Evolutionary conservation across 2,888 invertebrate genomes (phyloP).

Genomic region (Limnephilus rhombicus): DNA sequence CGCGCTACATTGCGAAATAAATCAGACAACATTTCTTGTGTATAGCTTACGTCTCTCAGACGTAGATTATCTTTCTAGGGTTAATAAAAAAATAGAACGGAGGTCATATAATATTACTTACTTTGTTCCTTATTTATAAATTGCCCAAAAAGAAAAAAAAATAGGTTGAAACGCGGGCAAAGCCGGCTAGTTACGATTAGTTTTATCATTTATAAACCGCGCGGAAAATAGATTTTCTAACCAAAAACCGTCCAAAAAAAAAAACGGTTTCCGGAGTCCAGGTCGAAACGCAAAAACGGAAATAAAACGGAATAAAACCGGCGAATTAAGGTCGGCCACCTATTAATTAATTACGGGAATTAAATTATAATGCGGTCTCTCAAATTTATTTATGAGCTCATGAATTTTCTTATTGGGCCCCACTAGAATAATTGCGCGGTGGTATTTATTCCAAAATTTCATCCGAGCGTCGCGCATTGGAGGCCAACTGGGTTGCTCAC

Average conservation of each 20-base stretch:
- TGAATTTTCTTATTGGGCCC: constrained; percentile 29
- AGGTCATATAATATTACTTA: too few species aligned
- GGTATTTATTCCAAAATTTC: constrained; percentile 49
- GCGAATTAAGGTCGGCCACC: constrained; percentile 30
- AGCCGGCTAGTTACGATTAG: background rate
- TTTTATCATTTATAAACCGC: background rate
- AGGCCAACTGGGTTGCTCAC: constrained; percentile 52
- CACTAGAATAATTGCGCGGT: constrained; percentile 45
- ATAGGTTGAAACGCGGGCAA: background rate
- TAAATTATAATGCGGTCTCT: constrained; percentile 5
- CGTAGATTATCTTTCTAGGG: too few species aligned
- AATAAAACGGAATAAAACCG: background rate
- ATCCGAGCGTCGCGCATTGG: constrained; percentile 55
- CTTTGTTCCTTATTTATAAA: too few species aligned
- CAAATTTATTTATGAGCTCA: constrained; percentile 40
- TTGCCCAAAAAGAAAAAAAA: background rate
- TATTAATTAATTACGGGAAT: constrained; percentile 35
- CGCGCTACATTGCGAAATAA: too few species aligned
- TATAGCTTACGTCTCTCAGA: too few species aligned
- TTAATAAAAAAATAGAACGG: too few species aligned
- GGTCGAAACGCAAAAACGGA: constrained; percentile 20
- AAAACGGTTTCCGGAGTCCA: background rate
- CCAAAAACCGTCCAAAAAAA: too few species aligned
- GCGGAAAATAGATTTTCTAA: background rate
- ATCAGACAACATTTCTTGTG: too few species aligned